These are phyloP conservation scores for Urophycis tenuis DNA, from an alignment of 2,797 vertebrate species.

Conservation along the genomic window DNA sequence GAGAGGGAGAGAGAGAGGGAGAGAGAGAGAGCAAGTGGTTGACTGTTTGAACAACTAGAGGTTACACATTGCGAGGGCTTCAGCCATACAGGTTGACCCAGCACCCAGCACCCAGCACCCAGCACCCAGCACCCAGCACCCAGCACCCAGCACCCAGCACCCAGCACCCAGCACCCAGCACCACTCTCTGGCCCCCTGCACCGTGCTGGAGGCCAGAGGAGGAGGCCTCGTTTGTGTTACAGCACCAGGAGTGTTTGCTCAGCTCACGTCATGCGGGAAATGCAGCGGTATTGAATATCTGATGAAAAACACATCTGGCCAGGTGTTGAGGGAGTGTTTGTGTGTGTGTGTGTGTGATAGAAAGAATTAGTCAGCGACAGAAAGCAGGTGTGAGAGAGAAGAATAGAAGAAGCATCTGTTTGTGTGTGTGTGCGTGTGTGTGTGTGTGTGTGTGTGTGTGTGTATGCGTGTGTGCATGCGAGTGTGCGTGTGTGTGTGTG, in stretches of 20 bases:
- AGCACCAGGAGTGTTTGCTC: neutral
- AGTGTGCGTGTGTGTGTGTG: neutral
- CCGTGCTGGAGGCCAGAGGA: neutral
- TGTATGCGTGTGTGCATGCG: too few relatives aligned
- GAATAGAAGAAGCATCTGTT: too few relatives aligned
- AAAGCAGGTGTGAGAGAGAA: too few relatives aligned
- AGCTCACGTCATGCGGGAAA: neutral
- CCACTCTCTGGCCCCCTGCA: neutral
- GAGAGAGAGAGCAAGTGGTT: neutral
- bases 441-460: neutral
- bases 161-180: too few relatives aligned
- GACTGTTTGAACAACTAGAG: neutral
- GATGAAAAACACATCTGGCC: neutral
- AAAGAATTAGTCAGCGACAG: too few relatives aligned
- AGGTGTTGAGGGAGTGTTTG: neutral
- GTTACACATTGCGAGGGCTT: neutral
- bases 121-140: too few relatives aligned
- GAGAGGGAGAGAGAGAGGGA: too few relatives aligned
- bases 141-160: too few relatives aligned
- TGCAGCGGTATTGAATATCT: conserved; percentile 1
- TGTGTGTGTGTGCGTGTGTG: too few relatives aligned
- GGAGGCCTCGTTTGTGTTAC: too few relatives aligned
- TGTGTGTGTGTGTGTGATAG: neutral
- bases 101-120: too few relatives aligned
- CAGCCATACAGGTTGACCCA: neutral